A percentile compares a stretch with the other conserved stretches of the same genome.
These are phyloP conservation scores for Symphodus melops DNA, from an alignment of 2,113 vertebrate species.

Conservation along the genomic window DNA sequence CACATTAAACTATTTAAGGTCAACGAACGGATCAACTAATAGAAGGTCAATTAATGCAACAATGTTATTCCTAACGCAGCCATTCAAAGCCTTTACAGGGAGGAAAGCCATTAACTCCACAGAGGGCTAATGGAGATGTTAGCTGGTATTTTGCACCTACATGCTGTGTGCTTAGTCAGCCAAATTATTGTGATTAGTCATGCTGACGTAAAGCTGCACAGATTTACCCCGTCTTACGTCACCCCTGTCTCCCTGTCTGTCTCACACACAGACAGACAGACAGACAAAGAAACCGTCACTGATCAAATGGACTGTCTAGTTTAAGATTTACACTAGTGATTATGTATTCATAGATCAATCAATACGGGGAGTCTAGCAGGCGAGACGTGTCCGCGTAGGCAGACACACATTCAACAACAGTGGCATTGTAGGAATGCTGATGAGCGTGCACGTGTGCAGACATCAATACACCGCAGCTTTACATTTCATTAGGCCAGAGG, in stretches of 20 bases:
- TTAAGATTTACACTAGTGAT: conserved; percentile 75
- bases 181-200: conserved; percentile 27
- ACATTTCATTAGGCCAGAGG: conserved; percentile 78
- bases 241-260: not conserved
- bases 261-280: not conserved
- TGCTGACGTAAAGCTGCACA: conserved; percentile 16
- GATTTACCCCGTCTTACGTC: conserved; percentile 19
- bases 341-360: conserved; percentile 83
- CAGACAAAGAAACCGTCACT: conserved; percentile 24
- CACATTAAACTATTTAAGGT: not conserved
- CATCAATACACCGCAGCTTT: conserved; percentile 75
- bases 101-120: not conserved
- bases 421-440: conserved; percentile 66
- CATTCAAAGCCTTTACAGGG: not conserved
- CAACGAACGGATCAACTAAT: not conserved
- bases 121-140: conserved; percentile 5
- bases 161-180: conserved; percentile 30
- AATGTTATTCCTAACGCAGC: not conserved
- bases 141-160: conserved; percentile 16
- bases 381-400: conserved; percentile 44
- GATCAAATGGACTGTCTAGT: conserved; percentile 45
- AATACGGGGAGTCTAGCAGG: conserved; percentile 70
- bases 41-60: not conserved
- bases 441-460: conserved; percentile 41
- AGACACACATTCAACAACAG: conserved; percentile 51